Base-by-base conservation (phyloP, 2,797 vertebrate species). In the Corythornis leucogaster region DNA sequence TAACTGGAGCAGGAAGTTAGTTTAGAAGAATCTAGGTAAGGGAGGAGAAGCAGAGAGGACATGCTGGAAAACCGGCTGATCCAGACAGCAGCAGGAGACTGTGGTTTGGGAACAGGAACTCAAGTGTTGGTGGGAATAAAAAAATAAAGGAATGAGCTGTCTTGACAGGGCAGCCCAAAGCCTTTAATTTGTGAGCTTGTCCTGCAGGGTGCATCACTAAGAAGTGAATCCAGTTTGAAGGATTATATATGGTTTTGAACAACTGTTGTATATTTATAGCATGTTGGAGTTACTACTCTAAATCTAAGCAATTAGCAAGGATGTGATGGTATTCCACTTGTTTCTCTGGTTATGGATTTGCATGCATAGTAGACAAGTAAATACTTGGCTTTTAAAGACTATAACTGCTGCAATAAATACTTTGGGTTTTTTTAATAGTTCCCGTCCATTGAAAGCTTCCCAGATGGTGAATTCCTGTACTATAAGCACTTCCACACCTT, bases 361-460 rank as follows among this genome's bases (percentile, higher is more conserved):
- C 82, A 77, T 94, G 86, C 87, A 33, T 61, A 80, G 92, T 76
- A 93, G 90, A 94, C 92, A 80, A 80, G 58, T 80, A 87, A 90
- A 69, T 12, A 28, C 24, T 31, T 57, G 12, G 13, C 33, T 33
- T 85, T 82, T 46, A 38, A 82, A 58, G 62, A 58, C 54, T 87
- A 6, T 83, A 80, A 83, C 76, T 86, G 26, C 57, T 76, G 50
- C 50, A 77, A 51, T 96, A 92, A 95, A 94, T 95, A 89, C 87
- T 96, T 96, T 94, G 71, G 35, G 33, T 93, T 96, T 95, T 28
- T 96, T 95, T 90, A 95, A 96, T 96, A 99, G 99, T 94, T 98
- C 98, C 91, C 98, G 99, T 97, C 98, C 99, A 55, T 97, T 99
- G 92, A 99, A 99, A 98, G 98, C 97, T 12, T 99, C 98, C 45